Evolutionary conservation across 1,140 invertebrate species (phyloP).

Genomic region (Cydia amplana): DNA sequence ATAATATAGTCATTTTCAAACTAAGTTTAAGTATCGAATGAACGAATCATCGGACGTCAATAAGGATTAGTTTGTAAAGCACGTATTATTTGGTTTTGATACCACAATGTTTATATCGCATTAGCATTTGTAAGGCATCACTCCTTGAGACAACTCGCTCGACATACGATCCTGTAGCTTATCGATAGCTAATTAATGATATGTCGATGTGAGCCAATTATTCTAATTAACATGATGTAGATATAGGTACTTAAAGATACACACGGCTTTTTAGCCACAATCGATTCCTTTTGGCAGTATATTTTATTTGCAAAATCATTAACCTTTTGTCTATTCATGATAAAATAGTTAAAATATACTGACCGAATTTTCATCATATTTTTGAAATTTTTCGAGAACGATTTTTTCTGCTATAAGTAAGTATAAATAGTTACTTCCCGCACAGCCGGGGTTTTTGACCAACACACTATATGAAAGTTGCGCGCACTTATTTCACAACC

Average conservation of each 20-base stretch:
- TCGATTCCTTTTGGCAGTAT: background rate
- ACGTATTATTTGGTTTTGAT: constrained; percentile 48
- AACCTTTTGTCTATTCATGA: too few relatives aligned
- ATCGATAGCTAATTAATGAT: constrained; percentile 30
- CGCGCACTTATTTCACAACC: background rate
- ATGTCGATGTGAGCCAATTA: constrained; percentile 21
- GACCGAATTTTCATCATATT: too few relatives aligned
- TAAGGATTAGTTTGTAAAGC: constrained; percentile 14
- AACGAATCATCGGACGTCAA: background rate
- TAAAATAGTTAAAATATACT: too few relatives aligned
- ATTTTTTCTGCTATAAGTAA: too few relatives aligned
- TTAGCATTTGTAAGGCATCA: constrained; percentile 56
- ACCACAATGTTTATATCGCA: constrained; percentile 55
- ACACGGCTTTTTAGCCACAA: background rate
- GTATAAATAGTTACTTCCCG: too few relatives aligned
- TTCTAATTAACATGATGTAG: constrained; percentile 21
- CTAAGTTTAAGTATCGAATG: background rate
- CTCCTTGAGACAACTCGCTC: constrained; percentile 54
- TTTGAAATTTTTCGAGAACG: too few relatives aligned
- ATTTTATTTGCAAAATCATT: background rate
- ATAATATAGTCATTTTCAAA: background rate
- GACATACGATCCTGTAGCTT: constrained; percentile 45
- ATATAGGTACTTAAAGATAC: background rate
- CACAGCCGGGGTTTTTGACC: too few relatives aligned
- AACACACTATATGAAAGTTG: too few relatives aligned